These are phyloP conservation scores for Lathronympha strigana DNA, from an alignment of 2,888 invertebrate species.

Conservation along the genomic window DNA sequence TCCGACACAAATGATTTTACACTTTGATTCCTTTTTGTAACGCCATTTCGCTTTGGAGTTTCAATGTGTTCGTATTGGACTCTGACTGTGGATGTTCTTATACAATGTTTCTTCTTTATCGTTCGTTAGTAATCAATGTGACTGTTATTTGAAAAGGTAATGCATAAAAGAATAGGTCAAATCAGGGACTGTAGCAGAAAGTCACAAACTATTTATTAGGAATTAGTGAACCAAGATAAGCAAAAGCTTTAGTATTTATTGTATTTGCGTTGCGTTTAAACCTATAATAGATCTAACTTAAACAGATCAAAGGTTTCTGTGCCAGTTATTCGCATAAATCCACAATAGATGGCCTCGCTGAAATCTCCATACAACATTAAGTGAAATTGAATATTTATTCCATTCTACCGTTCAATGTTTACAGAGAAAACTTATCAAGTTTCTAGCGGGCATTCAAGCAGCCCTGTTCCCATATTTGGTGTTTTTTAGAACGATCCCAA, in stretches of 20 bases:
- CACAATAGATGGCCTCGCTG: conserved; percentile 53
- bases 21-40: conserved; percentile 77
- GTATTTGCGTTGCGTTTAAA: not conserved
- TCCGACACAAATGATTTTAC: conserved; percentile 82
- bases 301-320: conserved; percentile 41
- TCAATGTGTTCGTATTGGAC: conserved; percentile 58
- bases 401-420: conserved; percentile 65
- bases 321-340: conserved; percentile 41
- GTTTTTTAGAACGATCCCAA: conserved; percentile 8
- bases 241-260: not conserved
- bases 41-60: conserved; percentile 72
- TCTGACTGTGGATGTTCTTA: conserved; percentile 42
- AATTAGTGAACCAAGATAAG: not conserved
- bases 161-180: not conserved
- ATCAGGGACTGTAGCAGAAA: not conserved
- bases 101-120: conserved; percentile 1
- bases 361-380: conserved; percentile 60
- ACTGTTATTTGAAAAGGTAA: not conserved
- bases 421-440: conserved; percentile 76
- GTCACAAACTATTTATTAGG: not conserved
- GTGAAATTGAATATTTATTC: conserved; percentile 68
- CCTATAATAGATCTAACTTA: conserved; percentile 35
- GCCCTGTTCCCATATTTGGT: conserved; percentile 51
- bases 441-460: conserved; percentile 69
- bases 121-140: not conserved